A percentile compares a stretch with the other conserved stretches of the same genome.
Evolutionary conservation across 2,888 invertebrate species (phyloP).

Genomic region (Chirona hameri): DNA sequence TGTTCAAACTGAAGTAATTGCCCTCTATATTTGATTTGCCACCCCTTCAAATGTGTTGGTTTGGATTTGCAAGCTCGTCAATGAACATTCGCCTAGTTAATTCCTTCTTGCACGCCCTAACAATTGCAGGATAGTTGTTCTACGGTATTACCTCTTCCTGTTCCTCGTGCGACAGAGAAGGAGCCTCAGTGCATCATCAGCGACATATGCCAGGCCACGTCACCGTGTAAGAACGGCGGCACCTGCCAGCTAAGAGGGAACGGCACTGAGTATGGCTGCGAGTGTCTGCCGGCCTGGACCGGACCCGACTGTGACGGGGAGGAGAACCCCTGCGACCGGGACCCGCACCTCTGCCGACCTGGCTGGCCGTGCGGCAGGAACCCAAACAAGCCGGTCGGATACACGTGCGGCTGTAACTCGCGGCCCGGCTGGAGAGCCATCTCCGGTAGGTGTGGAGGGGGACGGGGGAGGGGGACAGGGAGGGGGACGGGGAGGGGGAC

Average conservation of each 20-base stretch:
- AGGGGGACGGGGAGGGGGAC: too few relatives aligned
- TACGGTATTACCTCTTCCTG: neutral
- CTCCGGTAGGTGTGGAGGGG: neutral
- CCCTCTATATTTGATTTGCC: too few relatives aligned
- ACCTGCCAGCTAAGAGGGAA: neutral
- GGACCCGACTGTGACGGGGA: neutral
- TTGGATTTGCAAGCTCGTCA: too few relatives aligned
- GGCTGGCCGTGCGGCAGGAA: slow-evolving; percentile 12
- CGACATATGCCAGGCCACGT: neutral
- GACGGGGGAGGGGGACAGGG: too few relatives aligned
- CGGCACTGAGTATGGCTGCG: neutral
- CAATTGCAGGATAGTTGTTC: too few relatives aligned
- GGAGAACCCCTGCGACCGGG: slow-evolving; percentile 24
- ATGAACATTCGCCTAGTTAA: too few relatives aligned
- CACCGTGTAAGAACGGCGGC: slow-evolving; percentile 4
- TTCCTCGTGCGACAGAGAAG: neutral
- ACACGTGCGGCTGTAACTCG: slow-evolving; percentile 22
- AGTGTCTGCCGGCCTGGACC: neutral
- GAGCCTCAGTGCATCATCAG: slow-evolving; percentile 13
- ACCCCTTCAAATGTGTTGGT: too few relatives aligned
- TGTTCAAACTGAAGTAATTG: too few relatives aligned
- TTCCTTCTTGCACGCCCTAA: too few relatives aligned
- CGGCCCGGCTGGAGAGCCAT: neutral
- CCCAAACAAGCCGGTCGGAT: slow-evolving; percentile 11
- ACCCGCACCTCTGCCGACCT: neutral